Conservation (phyloP, 64 coral and sea anemone species). For the Stichodactyla mertensii region DNA sequence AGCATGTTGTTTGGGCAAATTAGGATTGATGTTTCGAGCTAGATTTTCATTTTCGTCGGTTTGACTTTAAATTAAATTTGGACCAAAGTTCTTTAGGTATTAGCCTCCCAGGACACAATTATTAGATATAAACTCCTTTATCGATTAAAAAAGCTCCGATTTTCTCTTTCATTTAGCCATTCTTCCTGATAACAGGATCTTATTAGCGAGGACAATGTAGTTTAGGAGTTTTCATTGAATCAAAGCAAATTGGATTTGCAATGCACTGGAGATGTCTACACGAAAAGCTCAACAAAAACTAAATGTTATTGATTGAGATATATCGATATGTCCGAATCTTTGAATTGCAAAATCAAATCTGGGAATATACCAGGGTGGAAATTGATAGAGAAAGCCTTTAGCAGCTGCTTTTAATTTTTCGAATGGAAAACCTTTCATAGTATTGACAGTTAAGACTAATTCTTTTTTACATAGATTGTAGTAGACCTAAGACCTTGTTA, state of each 20-base stretch:
- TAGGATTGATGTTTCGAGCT: neutral
- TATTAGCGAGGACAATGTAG: neutral
- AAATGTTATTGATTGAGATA: neutral
- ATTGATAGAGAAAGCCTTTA: too few species aligned
- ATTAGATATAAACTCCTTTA: neutral
- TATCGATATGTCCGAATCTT: neutral
- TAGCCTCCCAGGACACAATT: neutral
- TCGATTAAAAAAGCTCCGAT: neutral
- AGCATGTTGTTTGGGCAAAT: neutral
- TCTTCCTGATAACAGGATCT: neutral
- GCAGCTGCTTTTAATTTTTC: too few species aligned
- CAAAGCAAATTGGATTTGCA: neutral
- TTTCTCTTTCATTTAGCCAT: neutral
- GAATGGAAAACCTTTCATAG: too few species aligned
- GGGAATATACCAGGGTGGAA: neutral
- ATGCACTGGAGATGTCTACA: neutral
- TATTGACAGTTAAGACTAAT: too few species aligned
- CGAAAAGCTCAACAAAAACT: neutral
- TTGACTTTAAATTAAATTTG: neutral
- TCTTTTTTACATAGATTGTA: too few species aligned
- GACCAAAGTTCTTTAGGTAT: neutral
- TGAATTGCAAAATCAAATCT: neutral
- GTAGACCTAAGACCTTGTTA: too few species aligned
- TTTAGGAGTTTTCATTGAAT: neutral
- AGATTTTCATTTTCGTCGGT: neutral